A percentile compares a stretch with the other conserved stretches of the same genome.
Evolutionary conservation across 2,113 vertebrate species (phyloP).

Genomic region (Dipodomys stephensi): DNA sequence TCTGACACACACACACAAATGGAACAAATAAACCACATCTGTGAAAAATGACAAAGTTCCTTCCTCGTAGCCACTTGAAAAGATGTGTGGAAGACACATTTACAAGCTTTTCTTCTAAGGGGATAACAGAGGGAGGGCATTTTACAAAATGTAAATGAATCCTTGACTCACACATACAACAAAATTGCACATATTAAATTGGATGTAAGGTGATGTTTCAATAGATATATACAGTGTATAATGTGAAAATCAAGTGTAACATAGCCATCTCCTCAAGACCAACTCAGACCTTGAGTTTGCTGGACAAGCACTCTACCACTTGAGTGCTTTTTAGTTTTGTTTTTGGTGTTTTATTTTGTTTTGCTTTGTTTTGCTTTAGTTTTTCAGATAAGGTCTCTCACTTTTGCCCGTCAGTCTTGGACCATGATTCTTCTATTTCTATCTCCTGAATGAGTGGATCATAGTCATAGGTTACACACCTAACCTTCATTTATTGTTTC

Average conservation of each 20-base stretch:
- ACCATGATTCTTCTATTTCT: no score
- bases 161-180: neutral
- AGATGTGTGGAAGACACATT: neutral
- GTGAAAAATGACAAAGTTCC: neutral
- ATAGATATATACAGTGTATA: neutral
- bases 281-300: no score
- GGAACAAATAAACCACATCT: neutral
- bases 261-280: neutral
- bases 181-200: neutral
- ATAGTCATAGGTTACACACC: no score
- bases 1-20: neutral
- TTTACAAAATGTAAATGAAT: neutral
- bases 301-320: no score
- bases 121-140: neutral
- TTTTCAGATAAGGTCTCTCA: no score
- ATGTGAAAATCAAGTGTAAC: neutral
- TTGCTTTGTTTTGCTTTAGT: no score
- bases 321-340: no score
- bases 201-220: neutral
- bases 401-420: no score
- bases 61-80: neutral
- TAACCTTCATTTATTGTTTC: no score
- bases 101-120: neutral
- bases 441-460: no score
- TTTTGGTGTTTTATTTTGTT: no score